Percentiles rank a stretch among this genome's conserved stretches.
Conservation (phyloP, 2,888 invertebrate species). For the Pachliopta kotzebuea region DNA sequence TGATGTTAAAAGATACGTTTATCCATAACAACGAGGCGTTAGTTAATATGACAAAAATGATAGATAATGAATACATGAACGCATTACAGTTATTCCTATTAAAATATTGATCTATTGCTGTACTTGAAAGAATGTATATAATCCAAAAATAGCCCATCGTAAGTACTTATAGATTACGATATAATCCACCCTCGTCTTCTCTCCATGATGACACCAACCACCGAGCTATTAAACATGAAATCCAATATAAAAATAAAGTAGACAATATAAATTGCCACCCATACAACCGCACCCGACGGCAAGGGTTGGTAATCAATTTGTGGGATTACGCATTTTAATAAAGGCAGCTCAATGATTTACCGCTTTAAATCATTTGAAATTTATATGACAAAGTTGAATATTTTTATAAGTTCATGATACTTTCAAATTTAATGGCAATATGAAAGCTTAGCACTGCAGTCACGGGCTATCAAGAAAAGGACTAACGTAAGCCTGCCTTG, state of each 20-base stretch:
- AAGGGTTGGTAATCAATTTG: conserved; percentile 59
- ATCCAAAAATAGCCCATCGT: not conserved
- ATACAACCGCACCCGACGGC: conserved; percentile 50
- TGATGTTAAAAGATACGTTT: no score
- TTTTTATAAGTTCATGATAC: not conserved
- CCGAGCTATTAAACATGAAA: conserved; percentile 49
- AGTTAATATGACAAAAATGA: no score
- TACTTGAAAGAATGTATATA: not conserved
- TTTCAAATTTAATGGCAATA: no score
- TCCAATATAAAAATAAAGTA: conserved; percentile 60
- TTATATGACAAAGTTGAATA: conserved; percentile 1
- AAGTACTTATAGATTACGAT: not conserved
- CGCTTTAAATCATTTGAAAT: conserved; percentile 18
- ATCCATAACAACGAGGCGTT: no score
- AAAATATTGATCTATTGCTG: no score
- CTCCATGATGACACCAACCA: conserved; percentile 30
- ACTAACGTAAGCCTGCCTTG: no score
- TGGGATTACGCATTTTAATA: conserved; percentile 40
- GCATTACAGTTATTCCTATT: no score
- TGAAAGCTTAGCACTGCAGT: no score
- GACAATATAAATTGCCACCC: conserved; percentile 66
- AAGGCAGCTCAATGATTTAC: conserved; percentile 7
- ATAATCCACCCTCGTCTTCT: not conserved
- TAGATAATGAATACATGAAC: no score
- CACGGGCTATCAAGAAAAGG: no score